Evolutionary conservation across 2,113 vertebrate genomes (phyloP), one percentile per base, ranked within the genome.

Genomic region (Hoplias malabaricus): DNA sequence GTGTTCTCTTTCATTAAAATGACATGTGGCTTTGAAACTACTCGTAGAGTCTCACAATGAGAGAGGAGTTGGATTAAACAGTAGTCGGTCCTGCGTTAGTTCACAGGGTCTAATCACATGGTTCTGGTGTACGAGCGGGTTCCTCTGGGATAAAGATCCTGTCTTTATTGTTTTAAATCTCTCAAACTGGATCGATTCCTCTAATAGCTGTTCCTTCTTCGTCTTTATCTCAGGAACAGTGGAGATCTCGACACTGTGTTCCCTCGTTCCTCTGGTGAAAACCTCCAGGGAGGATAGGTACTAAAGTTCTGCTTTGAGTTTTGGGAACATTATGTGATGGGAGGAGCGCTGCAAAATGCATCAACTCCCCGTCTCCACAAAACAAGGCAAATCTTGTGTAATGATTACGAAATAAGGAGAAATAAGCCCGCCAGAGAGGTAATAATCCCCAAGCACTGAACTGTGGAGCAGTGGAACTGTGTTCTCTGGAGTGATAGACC

Each of bases 251-350:
- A 54, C 62, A 62, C 23, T 21, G 50, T 69, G 67, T 73, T 77
- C 31, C 23, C n/a, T 70, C 34, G 25, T 19, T 25, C 14, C 25
- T 31, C 33, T 38, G 46, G 36, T 57, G 11, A 69, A 74, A 12
- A 48, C 71, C 27, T 75, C 72, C 36, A 57, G 31, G 67, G 69
- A 72, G 36, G 43, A 83, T 71, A 72, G 38, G 62, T 40, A 43
- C 63, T 59, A 61, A 68, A 73, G 57, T 48, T 23, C 33, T 54
- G 14, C 34, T 38, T 7, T 16, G 68, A 53, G 65, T 69, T 54
- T 65, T 71, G 70, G 70, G 78, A 50, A 59, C 54, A 76, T 76
- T 43, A 75, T 65, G 66, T 80, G 59, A 78, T 48, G 59, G 78
- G 72, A 69, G 31, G 67, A 50, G 33, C 31, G 50, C 63, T 31